Percentiles rank a stretch among this genome's conserved stretches.
phyloP scores from a whole-genome alignment of 1,140 invertebrate genomes.

The Drosophila grimshawi region DNA sequence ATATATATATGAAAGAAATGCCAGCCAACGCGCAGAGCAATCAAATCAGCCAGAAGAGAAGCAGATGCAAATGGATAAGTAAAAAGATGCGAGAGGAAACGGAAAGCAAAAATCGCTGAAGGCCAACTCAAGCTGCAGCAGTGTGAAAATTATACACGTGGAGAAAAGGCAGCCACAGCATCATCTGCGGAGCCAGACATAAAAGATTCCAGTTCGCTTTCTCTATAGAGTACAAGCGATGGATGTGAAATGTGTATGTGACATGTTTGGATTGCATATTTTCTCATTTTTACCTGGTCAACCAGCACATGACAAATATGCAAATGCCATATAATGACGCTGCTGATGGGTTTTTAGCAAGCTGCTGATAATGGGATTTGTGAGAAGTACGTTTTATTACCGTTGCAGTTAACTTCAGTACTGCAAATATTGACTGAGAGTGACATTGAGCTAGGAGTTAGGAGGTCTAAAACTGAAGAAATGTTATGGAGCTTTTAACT shows the following conservation, averaged over 20 bases:
- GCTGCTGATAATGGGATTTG: neutral
- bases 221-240: conserved; percentile 25
- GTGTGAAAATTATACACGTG: conserved; percentile 69
- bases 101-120: conserved; percentile 18
- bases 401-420: neutral
- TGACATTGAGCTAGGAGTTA: no score
- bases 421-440: no score
- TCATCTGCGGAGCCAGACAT: conserved; percentile 20
- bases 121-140: conserved; percentile 25
- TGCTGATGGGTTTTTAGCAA: conserved; percentile 24
- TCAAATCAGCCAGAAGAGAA: conserved; percentile 58
- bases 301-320: conserved; percentile 23
- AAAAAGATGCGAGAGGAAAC: neutral
- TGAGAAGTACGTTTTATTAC: conserved; percentile 2
- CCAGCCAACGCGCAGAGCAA: conserved; percentile 54
- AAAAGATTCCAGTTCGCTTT: conserved; percentile 52
- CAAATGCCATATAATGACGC: conserved; percentile 16
- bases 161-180: conserved; percentile 52
- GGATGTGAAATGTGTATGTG: conserved; percentile 9
- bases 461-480: no score
- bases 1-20: conserved; percentile 23
- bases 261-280: neutral
- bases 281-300: conserved; percentile 13
- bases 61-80: conserved; percentile 19
- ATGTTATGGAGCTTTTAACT: neutral